These are phyloP conservation scores for Ammodramus savannarum DNA, from an alignment of 2,113 vertebrate genomes.

Conservation along the genomic window DNA sequence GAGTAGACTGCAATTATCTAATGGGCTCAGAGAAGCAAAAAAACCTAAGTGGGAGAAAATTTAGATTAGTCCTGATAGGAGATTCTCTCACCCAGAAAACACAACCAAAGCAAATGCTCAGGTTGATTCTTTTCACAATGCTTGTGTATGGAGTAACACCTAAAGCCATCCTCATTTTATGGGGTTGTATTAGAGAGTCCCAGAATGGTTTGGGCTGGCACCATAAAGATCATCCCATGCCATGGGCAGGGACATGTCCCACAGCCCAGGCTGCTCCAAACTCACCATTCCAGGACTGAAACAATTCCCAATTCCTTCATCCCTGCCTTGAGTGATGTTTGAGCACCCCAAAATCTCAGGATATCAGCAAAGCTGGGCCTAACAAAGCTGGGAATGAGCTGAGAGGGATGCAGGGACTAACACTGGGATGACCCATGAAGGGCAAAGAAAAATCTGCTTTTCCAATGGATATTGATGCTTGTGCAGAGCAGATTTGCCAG, in stretches of 20 bases:
- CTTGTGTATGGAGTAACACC: background rate
- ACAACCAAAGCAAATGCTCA: background rate
- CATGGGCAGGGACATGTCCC: background rate
- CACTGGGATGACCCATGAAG: background rate
- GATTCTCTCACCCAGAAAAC: background rate
- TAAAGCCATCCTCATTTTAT: background rate
- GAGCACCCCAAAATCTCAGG: background rate
- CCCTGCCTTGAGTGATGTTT: rapidly evolving
- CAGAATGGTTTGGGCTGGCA: background rate
- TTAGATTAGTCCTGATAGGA: background rate
- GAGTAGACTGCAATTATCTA: background rate
- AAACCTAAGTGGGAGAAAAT: background rate
- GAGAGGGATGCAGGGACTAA: background rate
- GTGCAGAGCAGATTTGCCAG: background rate
- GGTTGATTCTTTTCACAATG: background rate
- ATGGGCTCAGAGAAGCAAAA: background rate
- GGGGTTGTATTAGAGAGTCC: background rate
- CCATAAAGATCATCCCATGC: background rate
- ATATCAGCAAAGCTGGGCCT: background rate
- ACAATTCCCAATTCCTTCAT: background rate
- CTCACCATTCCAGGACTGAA: background rate
- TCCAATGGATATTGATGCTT: background rate
- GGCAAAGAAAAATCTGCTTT: background rate
- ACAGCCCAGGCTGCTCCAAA: background rate
- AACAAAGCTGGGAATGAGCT: background rate